Evolutionary conservation across 2,888 invertebrate genomes (phyloP).

Genomic region (Teleogryllus oceanicus): DNA sequence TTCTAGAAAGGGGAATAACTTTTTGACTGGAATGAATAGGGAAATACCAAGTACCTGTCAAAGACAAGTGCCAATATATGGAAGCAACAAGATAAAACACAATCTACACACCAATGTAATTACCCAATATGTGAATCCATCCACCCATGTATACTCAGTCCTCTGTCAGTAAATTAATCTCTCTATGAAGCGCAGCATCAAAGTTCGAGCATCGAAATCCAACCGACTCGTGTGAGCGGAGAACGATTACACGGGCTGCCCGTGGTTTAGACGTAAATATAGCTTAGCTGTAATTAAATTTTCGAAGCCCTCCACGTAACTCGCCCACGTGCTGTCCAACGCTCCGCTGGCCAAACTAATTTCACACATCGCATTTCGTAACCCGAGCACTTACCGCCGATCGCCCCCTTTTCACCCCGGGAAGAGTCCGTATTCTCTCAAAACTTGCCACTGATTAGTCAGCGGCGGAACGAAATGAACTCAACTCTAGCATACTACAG

Average conservation of each 20-base stretch:
- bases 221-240: neutral
- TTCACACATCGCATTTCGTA: neutral
- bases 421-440: too few relatives aligned
- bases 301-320: conserved; percentile 18
- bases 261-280: conserved; percentile 10
- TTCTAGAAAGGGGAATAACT: too few relatives aligned
- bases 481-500: too few relatives aligned
- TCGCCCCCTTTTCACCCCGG: neutral
- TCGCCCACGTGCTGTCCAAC: neutral
- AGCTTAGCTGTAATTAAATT: conserved; percentile 9
- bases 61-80: too few relatives aligned
- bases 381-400: neutral
- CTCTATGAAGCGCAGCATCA: neutral
- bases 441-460: too few relatives aligned
- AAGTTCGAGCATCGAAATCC: conserved; percentile 6
- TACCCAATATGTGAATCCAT: too few relatives aligned
- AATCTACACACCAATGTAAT: too few relatives aligned
- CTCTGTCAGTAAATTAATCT: neutral
- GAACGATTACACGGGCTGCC: neutral
- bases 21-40: too few relatives aligned
- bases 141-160: too few relatives aligned
- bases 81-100: too few relatives aligned
- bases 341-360: conserved; percentile 8
- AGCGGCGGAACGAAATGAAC: too few relatives aligned
- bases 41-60: too few relatives aligned